A percentile compares a stretch with the other conserved stretches of the same genome.
Evolutionary conservation across 2,113 vertebrate species (phyloP).

Genomic region (Hystrix cristata): DNA sequence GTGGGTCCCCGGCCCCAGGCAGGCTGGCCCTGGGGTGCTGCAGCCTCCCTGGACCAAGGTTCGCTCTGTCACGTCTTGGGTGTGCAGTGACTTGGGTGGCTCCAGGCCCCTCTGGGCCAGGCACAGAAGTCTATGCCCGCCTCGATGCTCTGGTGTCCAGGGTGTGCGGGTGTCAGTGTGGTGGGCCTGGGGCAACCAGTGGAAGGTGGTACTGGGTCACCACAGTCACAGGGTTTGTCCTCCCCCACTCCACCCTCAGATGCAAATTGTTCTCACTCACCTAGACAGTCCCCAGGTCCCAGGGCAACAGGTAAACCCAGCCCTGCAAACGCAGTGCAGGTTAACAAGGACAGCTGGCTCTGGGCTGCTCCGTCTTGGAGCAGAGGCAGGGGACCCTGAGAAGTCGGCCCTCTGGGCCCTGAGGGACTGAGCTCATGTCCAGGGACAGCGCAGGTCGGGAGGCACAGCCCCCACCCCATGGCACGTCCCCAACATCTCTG

Average conservation of each 20-base stretch:
- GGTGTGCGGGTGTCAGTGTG: background rate
- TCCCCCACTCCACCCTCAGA: background rate
- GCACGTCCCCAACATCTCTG: background rate
- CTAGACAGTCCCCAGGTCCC: background rate
- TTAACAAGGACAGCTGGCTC: background rate
- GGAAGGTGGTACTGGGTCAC: background rate
- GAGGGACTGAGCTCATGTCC: background rate
- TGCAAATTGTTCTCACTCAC: background rate
- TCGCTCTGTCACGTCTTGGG: background rate
- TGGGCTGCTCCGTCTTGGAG: rapidly evolving
- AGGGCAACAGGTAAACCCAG: background rate
- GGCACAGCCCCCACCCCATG: background rate
- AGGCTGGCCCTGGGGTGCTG: background rate
- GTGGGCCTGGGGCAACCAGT: background rate
- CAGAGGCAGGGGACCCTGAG: background rate
- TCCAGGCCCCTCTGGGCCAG: background rate
- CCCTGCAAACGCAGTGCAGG: background rate
- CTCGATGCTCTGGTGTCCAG: background rate
- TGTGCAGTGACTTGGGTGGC: background rate
- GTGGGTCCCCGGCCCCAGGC: background rate
- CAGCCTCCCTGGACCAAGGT: background rate
- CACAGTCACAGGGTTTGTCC: background rate
- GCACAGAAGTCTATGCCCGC: background rate
- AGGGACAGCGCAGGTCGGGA: background rate
- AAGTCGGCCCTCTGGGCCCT: background rate